These are phyloP conservation scores for Stratiomys singularior DNA, from an alignment of 2,888 invertebrate genomes.

Conservation along the genomic window DNA sequence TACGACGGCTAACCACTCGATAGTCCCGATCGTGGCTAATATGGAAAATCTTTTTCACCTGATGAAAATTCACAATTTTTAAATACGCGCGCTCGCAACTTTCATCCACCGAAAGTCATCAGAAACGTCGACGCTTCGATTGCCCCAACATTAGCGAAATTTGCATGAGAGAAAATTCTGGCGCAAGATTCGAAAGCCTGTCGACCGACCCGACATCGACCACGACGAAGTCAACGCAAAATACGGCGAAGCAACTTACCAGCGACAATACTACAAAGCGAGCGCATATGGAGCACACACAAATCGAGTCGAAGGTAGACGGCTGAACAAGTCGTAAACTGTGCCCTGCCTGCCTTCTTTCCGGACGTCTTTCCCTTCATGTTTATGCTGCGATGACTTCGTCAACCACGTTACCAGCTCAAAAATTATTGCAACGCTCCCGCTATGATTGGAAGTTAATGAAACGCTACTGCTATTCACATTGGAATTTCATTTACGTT, in stretches of 20 bases:
- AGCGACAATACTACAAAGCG: constrained; percentile 6
- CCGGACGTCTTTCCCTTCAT: not conserved
- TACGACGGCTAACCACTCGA: not conserved
- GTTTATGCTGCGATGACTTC: not conserved
- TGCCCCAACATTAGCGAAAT: constrained; percentile 17
- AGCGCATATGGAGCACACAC: not conserved
- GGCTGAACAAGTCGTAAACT: not conserved
- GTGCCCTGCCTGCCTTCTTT: not conserved
- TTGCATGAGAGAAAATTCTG: constrained; percentile 7
- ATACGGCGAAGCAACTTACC: not conserved
- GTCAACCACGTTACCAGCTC: not conserved
- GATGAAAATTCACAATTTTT: not conserved
- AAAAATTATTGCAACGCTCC: too few relatives aligned
- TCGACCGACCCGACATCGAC: not conserved
- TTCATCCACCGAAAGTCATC: constrained; percentile 11
- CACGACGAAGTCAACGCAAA: not conserved
- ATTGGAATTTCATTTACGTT: too few relatives aligned
- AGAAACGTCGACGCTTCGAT: constrained; percentile 6
- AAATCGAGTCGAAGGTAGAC: constrained; percentile 6
- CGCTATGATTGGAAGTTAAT: too few relatives aligned
- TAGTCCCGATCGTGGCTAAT: not conserved
- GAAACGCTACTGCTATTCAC: too few relatives aligned
- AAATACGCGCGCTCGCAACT: constrained; percentile 18
- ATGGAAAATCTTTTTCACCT: constrained; percentile 31
- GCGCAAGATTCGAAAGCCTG: constrained; percentile 32